phyloP scores from a whole-genome alignment of 2,888 invertebrate species.

The Myopa tessellatipennis region DNA sequence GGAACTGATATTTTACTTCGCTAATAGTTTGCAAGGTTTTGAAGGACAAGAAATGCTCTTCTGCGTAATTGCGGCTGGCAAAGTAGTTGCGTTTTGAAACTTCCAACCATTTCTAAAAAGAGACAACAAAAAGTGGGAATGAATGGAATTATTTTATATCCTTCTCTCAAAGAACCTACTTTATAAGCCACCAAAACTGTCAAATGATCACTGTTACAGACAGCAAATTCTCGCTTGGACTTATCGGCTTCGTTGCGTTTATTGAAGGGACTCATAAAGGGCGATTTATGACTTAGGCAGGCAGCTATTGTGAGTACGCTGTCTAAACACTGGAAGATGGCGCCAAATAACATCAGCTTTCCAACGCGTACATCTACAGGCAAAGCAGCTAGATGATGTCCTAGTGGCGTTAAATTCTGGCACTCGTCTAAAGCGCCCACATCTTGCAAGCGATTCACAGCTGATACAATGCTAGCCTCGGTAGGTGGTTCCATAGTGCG shows the following conservation, averaged over 20 bases:
- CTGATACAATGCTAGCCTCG: constrained; percentile 75
- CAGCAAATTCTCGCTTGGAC: constrained; percentile 80
- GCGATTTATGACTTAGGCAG: constrained; percentile 82
- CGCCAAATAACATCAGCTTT: constrained; percentile 91
- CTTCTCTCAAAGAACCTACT: constrained; percentile 66
- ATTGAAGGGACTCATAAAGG: constrained; percentile 81
- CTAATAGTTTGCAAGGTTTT: constrained; percentile 85
- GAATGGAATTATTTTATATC: background rate
- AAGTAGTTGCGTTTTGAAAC: constrained; percentile 75
- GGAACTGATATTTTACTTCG: constrained; percentile 86
- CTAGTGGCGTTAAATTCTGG: constrained; percentile 83
- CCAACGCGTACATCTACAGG: constrained; percentile 93
- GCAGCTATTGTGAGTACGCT: constrained; percentile 92
- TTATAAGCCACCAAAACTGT: constrained; percentile 86
- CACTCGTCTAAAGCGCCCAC: constrained; percentile 83
- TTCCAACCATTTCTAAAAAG: constrained; percentile 80
- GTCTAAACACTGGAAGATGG: constrained; percentile 91
- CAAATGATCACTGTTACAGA: constrained; percentile 89
- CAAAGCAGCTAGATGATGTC: constrained; percentile 86
- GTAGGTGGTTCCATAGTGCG: constrained; percentile 79
- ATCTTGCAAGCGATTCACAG: constrained; percentile 78
- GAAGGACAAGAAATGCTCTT: constrained; percentile 84
- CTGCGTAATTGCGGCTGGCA: constrained; percentile 83
- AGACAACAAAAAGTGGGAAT: background rate
- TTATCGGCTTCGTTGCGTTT: constrained; percentile 78